Percentiles rank a stretch among this genome's conserved stretches.
phyloP scores from a whole-genome alignment of 2,113 vertebrate genomes.

The Elachura formosa region DNA sequence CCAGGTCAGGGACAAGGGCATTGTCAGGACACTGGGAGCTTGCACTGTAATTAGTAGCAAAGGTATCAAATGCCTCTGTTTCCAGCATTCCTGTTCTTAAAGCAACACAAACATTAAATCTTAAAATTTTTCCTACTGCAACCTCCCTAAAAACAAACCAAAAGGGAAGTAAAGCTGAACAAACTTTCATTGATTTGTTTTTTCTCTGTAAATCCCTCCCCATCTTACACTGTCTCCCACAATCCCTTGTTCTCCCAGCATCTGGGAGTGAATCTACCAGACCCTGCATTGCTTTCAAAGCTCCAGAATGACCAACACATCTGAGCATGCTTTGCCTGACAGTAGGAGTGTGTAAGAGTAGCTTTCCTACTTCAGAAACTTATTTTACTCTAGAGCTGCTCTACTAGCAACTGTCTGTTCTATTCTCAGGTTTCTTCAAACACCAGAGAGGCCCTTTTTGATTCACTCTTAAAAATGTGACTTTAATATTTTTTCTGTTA shows the following conservation, averaged over 20 bases:
- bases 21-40: slow-evolving; percentile 57
- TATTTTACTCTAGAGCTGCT: background rate
- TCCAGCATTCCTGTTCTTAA: slow-evolving; percentile 57
- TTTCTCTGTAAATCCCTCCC: slow-evolving; percentile 23
- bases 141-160: background rate
- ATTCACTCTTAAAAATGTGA: background rate
- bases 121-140: background rate
- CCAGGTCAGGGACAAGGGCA: slow-evolving; percentile 66
- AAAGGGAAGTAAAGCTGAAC: background rate
- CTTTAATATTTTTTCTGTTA: background rate
- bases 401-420: background rate
- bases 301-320: slow-evolving; percentile 7
- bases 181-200: background rate
- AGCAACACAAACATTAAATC: slow-evolving; percentile 46
- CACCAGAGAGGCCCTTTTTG: background rate
- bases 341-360: background rate
- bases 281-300: background rate
- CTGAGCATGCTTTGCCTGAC: background rate
- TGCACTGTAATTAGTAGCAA: slow-evolving; percentile 63
- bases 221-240: background rate
- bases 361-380: background rate
- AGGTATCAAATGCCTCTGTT: slow-evolving; percentile 56
- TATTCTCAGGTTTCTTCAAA: background rate
- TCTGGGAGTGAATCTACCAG: slow-evolving; percentile 32
- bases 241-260: slow-evolving; percentile 2